Evolutionary conservation across 1,140 invertebrate species (phyloP).

Genomic region (Orchesella cincta): DNA sequence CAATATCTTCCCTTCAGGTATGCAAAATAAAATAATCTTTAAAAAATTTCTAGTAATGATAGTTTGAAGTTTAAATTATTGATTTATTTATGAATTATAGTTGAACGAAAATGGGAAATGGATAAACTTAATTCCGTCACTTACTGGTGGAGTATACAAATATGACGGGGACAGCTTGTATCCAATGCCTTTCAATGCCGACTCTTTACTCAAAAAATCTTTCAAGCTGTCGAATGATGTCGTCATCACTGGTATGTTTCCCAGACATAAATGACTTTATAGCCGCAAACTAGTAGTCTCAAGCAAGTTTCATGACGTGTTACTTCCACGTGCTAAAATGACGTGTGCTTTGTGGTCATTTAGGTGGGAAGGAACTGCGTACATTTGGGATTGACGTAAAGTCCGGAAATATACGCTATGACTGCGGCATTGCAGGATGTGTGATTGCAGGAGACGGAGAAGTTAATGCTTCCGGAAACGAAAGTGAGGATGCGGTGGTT

Average conservation of each 20-base stretch:
- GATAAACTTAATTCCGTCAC: slow-evolving; percentile 84
- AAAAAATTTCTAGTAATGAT: not conserved
- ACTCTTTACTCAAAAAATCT: slow-evolving; percentile 76
- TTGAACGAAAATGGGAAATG: slow-evolving; percentile 81
- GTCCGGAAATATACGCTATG: slow-evolving; percentile 75
- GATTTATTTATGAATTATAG: slow-evolving; percentile 59
- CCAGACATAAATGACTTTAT: slow-evolving; percentile 29
- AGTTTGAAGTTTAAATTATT: not conserved
- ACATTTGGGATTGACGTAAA: slow-evolving; percentile 70
- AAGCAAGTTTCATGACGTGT: not conserved
- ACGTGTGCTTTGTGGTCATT: slow-evolving; percentile 19
- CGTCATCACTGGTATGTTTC: slow-evolving; percentile 81
- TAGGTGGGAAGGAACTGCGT: slow-evolving; percentile 62
- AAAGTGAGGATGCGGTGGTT: slow-evolving; percentile 63
- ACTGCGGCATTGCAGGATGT: slow-evolving; percentile 75
- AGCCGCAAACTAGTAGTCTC: too few species aligned
- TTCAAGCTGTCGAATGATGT: slow-evolving; percentile 81
- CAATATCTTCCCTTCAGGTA: slow-evolving; percentile 49
- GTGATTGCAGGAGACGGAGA: slow-evolving; percentile 59
- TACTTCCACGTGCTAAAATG: not conserved
- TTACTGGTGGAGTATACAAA: slow-evolving; percentile 85
- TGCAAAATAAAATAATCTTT: not conserved
- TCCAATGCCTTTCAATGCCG: slow-evolving; percentile 79
- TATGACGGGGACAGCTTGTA: slow-evolving; percentile 87
- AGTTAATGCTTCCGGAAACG: slow-evolving; percentile 52